Conservation (phyloP, 2,888 invertebrate species). For the Drosophila cognata region DNA sequence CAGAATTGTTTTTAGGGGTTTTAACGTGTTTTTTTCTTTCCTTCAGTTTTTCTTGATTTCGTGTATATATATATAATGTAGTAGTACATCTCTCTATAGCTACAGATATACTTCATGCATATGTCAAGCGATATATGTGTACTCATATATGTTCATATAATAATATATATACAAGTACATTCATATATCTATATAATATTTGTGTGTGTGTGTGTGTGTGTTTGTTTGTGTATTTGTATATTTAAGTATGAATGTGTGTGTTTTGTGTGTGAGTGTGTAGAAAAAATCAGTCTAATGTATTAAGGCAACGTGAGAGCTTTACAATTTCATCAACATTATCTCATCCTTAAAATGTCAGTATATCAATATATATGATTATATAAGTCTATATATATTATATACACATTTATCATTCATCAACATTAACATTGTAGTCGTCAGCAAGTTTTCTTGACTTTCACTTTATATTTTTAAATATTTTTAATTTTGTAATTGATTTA, state of each 20-base stretch:
- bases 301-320: conserved; percentile 88
- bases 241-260: conserved; percentile 7
- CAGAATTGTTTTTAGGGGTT: conserved; percentile 28
- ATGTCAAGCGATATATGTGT: conserved; percentile 27
- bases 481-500: conserved; percentile 27
- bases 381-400: conserved; percentile 31
- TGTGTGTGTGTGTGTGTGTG: conserved; percentile 10
- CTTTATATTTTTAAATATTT: conserved; percentile 23
- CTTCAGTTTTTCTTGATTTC: neutral
- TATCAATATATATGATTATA: conserved; percentile 17
- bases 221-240: conserved; percentile 16
- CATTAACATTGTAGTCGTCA: conserved; percentile 44
- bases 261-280: conserved; percentile 70
- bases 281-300: conserved; percentile 89
- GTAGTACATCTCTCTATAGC: conserved; percentile 11
- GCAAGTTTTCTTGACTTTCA: conserved; percentile 50
- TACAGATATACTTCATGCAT: conserved; percentile 29
- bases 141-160: conserved; percentile 18
- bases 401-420: conserved; percentile 30
- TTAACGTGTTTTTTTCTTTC: conserved; percentile 11
- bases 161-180: conserved; percentile 15
- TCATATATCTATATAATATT: conserved; percentile 16
- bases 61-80: conserved; percentile 20
- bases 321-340: conserved; percentile 60
- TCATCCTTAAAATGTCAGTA: conserved; percentile 34